These are phyloP conservation scores for Ispidina picta DNA, from an alignment of 2,797 vertebrate genomes.

Conservation along the genomic window DNA sequence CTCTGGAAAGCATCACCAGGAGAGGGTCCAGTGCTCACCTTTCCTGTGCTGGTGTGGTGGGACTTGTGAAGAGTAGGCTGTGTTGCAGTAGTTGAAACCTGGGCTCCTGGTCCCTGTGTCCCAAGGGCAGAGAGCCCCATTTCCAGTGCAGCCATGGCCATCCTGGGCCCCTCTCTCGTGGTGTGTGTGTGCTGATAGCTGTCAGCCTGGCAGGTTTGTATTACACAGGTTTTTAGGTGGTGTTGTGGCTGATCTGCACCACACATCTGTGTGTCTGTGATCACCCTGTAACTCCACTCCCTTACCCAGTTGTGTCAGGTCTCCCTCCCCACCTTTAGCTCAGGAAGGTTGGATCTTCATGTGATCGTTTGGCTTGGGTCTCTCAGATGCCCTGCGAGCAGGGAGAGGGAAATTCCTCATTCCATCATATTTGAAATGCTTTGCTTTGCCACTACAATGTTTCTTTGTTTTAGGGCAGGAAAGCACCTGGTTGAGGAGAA, in stretches of 20 bases:
- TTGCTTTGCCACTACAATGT: not conserved
- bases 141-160: not conserved
- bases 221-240: not conserved
- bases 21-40: not conserved
- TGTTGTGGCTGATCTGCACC: rapidly evolving
- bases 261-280: not conserved
- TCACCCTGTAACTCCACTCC: not conserved
- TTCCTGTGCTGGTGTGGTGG: not conserved
- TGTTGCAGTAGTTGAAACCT: not conserved
- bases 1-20: not conserved
- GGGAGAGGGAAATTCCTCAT: not conserved
- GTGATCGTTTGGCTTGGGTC: not conserved
- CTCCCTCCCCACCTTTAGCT: not conserved
- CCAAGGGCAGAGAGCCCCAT: not conserved
- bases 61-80: not conserved
- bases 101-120: not conserved
- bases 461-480: not conserved
- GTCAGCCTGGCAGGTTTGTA: not conserved
- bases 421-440: not conserved
- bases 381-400: not conserved
- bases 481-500: not conserved
- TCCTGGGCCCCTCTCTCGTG: rapidly evolving
- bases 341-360: not conserved
- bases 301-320: not conserved
- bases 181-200: rapidly evolving